A percentile compares a stretch with the other conserved stretches of the same genome.
These are phyloP conservation scores for Pagetopsis macropterus DNA, from an alignment of 2,797 vertebrate genomes.

Conservation along the genomic window DNA sequence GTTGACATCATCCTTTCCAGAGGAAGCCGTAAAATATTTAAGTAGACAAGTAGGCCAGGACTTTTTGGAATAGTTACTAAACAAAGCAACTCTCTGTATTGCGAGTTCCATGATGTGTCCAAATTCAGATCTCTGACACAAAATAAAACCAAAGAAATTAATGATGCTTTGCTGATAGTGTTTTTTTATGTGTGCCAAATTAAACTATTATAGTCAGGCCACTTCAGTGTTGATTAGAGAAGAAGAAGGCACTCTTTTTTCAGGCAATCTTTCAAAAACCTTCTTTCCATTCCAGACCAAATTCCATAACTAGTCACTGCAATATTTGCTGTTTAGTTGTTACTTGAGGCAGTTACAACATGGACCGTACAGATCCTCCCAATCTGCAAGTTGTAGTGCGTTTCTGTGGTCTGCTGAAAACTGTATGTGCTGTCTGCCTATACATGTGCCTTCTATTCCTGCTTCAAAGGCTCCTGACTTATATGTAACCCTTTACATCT, in stretches of 20 bases:
- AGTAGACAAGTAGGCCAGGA: neutral
- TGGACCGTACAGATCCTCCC: too few species aligned
- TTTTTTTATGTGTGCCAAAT: conserved; percentile 1
- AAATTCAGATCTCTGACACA: neutral
- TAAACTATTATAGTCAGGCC: neutral
- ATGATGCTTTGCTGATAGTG: neutral
- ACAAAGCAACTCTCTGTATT: neutral
- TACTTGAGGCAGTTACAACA: too few species aligned
- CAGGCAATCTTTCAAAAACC: too few species aligned
- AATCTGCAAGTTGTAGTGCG: too few species aligned
- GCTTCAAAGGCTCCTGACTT: too few species aligned
- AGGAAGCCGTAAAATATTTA: conserved; percentile 13
- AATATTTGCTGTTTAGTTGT: too few species aligned
- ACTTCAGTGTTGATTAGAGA: neutral
- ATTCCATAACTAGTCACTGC: too few species aligned
- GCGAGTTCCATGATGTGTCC: neutral
- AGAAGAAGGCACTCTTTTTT: neutral
- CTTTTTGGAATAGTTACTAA: conserved; percentile 1
- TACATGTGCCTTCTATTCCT: too few species aligned
- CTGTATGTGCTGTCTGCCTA: too few species aligned
- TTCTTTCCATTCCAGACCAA: too few species aligned
- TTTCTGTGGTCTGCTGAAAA: too few species aligned
- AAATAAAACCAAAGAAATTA: conserved; percentile 5
- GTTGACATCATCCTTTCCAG: neutral
- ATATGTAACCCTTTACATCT: too few species aligned